Base-by-base conservation (phyloP, 2,113 vertebrate genomes). In the Centropus bengalensis region DNA sequence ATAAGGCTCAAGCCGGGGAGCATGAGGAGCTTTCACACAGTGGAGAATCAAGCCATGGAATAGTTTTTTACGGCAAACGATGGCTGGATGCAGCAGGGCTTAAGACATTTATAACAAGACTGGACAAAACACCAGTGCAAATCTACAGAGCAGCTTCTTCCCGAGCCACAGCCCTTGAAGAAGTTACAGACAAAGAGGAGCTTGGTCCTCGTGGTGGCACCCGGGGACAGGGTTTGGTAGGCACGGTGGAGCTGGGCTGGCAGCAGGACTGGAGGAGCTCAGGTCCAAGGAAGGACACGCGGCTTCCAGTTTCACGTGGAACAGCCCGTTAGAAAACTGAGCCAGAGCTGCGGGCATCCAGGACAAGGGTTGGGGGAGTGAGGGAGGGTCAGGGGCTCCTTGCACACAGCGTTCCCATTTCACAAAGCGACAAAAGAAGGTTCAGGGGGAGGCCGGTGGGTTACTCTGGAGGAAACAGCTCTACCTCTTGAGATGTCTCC, bases 401-500 rank as follows among this genome's bases (percentile, higher is more conserved):
- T 82, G 42, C 51, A 59, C 88, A 58, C 19, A 28, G 59, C 42
- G 28, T 74, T 36, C 9, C n/a, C 44, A 21, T 26, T 82, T 42
- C 56, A 59, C 88, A 63, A 28, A 55, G 47, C 26, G 70, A 42
- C 10, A 17, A 32, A 30, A 36, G 32, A 45, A 68, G 40, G 51
- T 52, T 58, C 45, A 40, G 47, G 87, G n/a, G 60, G 73, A 87
- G 36, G 68, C 47, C 40, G 52, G 17, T 1, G n/a, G 78, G 78
- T 67, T 74, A 85, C 30, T 87, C 62, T 49, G 13, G 63, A 59
- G 69, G 28, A 91, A 78, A 73, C 4, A 2, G 87, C 92, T 94
- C 89, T 97, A 98, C 98, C 98, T 98, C 98, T 88, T 96, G 97
- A 51, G 92, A 93, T 8, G 96, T 69, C 56, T 98, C 98, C 91